Evolutionary conservation across 2,888 invertebrate genomes (phyloP), one percentile per base, ranked within the genome.

Genomic region (Serripes groenlandicus): DNA sequence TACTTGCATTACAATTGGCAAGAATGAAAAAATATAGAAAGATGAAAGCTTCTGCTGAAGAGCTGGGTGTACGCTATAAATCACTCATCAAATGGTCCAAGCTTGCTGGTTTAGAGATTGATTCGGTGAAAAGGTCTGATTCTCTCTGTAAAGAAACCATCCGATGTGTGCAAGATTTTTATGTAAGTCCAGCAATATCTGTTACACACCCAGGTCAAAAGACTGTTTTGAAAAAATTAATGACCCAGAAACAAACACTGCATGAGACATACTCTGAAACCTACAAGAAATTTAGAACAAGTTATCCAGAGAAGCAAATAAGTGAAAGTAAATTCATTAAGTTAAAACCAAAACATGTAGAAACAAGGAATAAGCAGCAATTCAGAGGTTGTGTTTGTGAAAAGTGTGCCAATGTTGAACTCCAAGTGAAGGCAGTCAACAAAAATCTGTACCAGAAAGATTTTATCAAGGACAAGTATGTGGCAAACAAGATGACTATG

Each of bases 321-420:
- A 62, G 21, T 64, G 58, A 49, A 42, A 71, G 77, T 37, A 77
- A 77, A 62, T 71, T 77, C 71, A 62, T 64, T 9, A 26, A 60
- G 18, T 37, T 77, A n/a, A 77, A 70, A 77, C 77, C 77, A 32
- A 49, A 52, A 60, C 42, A 70, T 68, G 77, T 77, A 30, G 70
- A 77, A 77, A 77, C 77, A n/a, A 42, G 58, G 15, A 28, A 32
- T 11, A 76, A 76, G 30, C 26, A 35, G 34, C 30, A 32, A n/a
- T 77, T 58, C 35, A 35, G 77, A 18, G 71, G 77, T 15, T 77
- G 71, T 58, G 32, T 77, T 5, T 77, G 77, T 62, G 77, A 77
- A 70, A 18, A 62, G 49, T 70, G 77, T 49, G 62, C 70, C 28
- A 77, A 77, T 62, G 28, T 77, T 23, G 70, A 77, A 62, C 54